phyloP scores from a whole-genome alignment of 92 coral and sea anemone genomes.

The Porites evermanni region DNA sequence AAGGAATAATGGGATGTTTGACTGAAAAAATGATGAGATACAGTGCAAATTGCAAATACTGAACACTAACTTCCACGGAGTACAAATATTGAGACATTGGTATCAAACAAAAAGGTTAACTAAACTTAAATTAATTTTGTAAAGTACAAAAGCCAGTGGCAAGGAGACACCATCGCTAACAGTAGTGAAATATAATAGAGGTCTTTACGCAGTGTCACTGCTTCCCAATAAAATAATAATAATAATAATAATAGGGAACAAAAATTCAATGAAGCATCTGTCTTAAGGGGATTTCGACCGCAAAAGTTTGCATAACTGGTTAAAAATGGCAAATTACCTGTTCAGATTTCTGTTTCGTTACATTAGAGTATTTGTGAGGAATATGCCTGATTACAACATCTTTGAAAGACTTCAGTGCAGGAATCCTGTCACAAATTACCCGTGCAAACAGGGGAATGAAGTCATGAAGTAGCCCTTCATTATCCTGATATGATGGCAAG shows the following conservation, averaged over 20 bases:
- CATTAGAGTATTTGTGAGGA: slow-evolving; percentile 59
- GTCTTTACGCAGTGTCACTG: no score
- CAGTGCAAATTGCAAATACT: slow-evolving; percentile 12
- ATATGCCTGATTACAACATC: slow-evolving; percentile 59
- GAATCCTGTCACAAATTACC: slow-evolving; percentile 50
- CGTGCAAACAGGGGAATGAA: slow-evolving; percentile 70
- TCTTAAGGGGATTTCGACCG: no score
- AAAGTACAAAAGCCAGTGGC: neutral
- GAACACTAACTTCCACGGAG: slow-evolving; percentile 11
- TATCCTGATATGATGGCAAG: slow-evolving; percentile 55
- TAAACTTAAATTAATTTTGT: neutral
- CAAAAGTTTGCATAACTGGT: no score
- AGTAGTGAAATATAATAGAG: no score
- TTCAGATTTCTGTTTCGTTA: slow-evolving; percentile 51
- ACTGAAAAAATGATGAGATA: slow-evolving; percentile 1
- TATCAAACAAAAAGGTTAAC: slow-evolving; percentile 9
- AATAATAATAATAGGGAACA: no score
- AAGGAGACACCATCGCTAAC: no score
- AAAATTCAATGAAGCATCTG: no score
- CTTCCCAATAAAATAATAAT: no score
- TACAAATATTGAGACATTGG: slow-evolving; percentile 13
- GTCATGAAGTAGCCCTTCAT: slow-evolving; percentile 59
- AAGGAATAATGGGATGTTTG: slow-evolving; percentile 12
- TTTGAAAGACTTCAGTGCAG: slow-evolving; percentile 56
- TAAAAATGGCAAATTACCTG: slow-evolving; percentile 37